Conservation (phyloP, 2,797 vertebrate species). For the Clarias pachynema region DNA sequence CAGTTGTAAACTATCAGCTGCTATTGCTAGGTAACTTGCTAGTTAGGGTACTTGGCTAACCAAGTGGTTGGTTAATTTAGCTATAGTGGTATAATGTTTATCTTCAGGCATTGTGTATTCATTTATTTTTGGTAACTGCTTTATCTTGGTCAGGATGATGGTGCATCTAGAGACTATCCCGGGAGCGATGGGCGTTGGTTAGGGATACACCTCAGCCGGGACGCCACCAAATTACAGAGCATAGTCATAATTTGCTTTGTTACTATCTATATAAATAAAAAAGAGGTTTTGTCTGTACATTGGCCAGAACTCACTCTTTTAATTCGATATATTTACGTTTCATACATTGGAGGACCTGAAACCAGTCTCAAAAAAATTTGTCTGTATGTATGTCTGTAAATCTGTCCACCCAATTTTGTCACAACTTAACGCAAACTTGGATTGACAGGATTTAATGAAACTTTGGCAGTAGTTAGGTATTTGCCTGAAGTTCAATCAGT, state of each 20-base stretch:
- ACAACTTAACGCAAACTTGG: too few species aligned
- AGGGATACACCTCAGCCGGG: neutral
- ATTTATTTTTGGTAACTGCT: neutral
- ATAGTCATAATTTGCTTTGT: neutral
- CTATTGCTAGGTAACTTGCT: neutral
- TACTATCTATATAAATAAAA: neutral
- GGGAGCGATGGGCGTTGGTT: neutral
- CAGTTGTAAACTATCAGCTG: neutral
- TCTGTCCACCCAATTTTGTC: too few species aligned
- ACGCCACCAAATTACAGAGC: neutral
- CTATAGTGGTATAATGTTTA: neutral
- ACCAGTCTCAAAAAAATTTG: too few species aligned
- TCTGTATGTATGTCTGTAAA: too few species aligned
- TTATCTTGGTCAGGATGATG: neutral
- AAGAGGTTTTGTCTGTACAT: too few species aligned
- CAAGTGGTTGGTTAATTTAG: neutral
- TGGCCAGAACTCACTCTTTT: too few species aligned
- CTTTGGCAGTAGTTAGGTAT: too few species aligned
- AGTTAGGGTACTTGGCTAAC: neutral
- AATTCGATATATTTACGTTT: too few species aligned
- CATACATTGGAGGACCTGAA: too few species aligned
- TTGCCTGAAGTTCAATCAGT: too few species aligned
- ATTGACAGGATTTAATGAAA: too few species aligned
- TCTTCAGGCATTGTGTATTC: neutral
- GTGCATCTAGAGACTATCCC: neutral